phyloP scores from a whole-genome alignment of 2,888 invertebrate genomes.

The Antheraea assamensis region DNA sequence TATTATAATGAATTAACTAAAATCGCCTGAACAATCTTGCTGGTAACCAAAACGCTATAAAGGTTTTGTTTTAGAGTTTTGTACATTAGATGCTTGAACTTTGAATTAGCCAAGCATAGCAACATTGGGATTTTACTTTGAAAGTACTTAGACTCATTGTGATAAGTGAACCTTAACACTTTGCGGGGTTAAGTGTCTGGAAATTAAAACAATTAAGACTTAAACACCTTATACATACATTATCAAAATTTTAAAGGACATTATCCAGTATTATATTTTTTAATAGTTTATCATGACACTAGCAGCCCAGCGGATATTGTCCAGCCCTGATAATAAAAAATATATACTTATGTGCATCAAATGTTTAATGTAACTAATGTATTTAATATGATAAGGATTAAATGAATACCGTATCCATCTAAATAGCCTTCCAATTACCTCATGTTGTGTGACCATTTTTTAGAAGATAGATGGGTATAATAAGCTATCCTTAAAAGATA shows the following conservation, averaged over 20 bases:
- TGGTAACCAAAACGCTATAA: background rate
- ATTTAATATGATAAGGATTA: too few relatives aligned
- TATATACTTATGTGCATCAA: too few relatives aligned
- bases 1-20: background rate
- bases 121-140: constrained; percentile 5
- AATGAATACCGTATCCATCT: too few relatives aligned
- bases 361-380: too few relatives aligned
- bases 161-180: background rate
- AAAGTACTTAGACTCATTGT: background rate
- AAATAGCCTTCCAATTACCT: too few relatives aligned
- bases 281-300: too few relatives aligned
- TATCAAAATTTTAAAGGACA: background rate
- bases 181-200: background rate
- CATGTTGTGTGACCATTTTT: too few relatives aligned
- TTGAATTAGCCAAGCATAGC: background rate
- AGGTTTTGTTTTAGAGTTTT: background rate
- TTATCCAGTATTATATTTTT: too few relatives aligned
- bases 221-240: background rate
- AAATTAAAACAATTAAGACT: background rate
- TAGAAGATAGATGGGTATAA: too few relatives aligned
- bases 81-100: background rate
- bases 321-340: too few relatives aligned
- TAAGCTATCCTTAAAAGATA: too few relatives aligned
- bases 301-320: too few relatives aligned
- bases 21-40: background rate